These are phyloP conservation scores for Picathartes gymnocephalus DNA, from an alignment of 2,113 vertebrate genomes.

Conservation along the genomic window DNA sequence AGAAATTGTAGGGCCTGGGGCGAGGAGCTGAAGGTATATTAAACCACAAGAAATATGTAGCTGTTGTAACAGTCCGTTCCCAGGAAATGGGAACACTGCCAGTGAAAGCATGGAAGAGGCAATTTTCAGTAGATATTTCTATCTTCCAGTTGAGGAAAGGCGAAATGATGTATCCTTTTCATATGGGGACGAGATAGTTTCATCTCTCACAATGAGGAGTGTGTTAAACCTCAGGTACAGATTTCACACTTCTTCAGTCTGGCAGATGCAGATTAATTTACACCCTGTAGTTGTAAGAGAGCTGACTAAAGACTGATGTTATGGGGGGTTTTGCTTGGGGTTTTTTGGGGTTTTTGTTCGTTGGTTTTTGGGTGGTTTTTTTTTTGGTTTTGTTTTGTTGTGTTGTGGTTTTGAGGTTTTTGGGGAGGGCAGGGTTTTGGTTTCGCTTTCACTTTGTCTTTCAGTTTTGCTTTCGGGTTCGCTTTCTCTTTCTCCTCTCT, in stretches of 20 bases:
- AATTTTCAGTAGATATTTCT: neutral
- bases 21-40: neutral
- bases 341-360: neutral
- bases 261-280: neutral
- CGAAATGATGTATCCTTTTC: neutral
- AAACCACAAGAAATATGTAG: neutral
- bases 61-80: neutral
- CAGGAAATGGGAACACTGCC: neutral
- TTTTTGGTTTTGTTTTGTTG: neutral
- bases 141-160: neutral
- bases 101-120: neutral
- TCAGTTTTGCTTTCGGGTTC: too few relatives aligned
- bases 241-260: neutral
- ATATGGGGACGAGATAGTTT: rapidly evolving
- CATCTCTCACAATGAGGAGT: neutral
- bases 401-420: rapidly evolving
- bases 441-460: too few relatives aligned
- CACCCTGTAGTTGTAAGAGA: neutral
- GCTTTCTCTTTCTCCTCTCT: too few relatives aligned
- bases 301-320: neutral
- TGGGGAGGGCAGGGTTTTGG: too few relatives aligned
- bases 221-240: neutral
- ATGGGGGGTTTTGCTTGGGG: rapidly evolving
- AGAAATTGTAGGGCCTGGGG: neutral
- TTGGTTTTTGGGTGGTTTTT: neutral